These are phyloP conservation scores for Augochlorella aurata DNA, from an alignment of 2,888 invertebrate genomes.

Conservation along the genomic window DNA sequence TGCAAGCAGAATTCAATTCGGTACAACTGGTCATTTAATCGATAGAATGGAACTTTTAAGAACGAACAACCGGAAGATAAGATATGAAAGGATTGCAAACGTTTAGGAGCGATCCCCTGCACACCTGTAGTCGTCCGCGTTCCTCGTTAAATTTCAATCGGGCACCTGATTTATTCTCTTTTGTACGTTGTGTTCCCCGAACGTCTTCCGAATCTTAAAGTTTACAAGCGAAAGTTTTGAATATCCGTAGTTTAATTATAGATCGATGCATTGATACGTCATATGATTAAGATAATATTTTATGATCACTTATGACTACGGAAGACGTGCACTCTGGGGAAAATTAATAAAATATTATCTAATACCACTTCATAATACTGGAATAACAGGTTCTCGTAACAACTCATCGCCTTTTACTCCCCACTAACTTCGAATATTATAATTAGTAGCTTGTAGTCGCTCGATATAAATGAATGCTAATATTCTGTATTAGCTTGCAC, in stretches of 20 bases:
- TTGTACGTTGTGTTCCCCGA: constrained; percentile 18
- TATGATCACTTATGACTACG: background rate
- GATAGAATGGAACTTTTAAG: constrained; percentile 75
- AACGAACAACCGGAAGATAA: constrained; percentile 55
- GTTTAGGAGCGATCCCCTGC: constrained; percentile 43
- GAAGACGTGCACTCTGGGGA: background rate
- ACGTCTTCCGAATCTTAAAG: constrained; percentile 19
- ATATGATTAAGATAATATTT: background rate
- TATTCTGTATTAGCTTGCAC: background rate
- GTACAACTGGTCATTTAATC: constrained; percentile 76
- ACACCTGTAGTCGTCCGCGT: constrained; percentile 59
- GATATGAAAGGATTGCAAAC: constrained; percentile 45
- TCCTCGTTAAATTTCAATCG: constrained; percentile 74
- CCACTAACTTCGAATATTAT: background rate
- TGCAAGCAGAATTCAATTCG: constrained; percentile 67
- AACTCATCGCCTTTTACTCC: background rate
- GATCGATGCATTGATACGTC: background rate
- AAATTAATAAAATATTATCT: background rate
- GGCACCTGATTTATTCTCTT: constrained; percentile 68
- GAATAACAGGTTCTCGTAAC: background rate
- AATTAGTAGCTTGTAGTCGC: background rate
- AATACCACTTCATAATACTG: background rate
- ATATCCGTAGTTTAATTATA: background rate
- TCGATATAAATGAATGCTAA: background rate
- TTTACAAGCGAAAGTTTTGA: background rate